These are phyloP conservation scores for Habrosyne pyritoides DNA, from an alignment of 2,888 invertebrate genomes.

Conservation along the genomic window DNA sequence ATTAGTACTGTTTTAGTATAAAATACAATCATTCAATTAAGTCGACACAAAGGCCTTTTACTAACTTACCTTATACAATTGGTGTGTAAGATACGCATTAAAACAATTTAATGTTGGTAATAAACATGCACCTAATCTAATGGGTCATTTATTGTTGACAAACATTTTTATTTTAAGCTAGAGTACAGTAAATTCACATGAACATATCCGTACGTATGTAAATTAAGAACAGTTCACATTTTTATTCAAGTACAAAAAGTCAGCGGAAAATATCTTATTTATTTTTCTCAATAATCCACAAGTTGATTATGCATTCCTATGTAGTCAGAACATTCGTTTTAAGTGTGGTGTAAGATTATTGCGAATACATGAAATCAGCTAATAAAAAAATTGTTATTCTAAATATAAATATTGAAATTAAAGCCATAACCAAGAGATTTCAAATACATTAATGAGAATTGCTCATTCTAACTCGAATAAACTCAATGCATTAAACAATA, in stretches of 20 bases:
- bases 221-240: neutral
- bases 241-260: neutral
- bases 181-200: neutral
- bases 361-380: neutral
- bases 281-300: neutral
- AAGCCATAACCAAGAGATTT: slow-evolving; percentile 58
- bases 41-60: neutral
- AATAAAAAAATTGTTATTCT: neutral
- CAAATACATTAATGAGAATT: slow-evolving; percentile 28
- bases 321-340: no score
- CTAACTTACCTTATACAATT: neutral
- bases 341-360: neutral
- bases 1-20: slow-evolving; percentile 39
- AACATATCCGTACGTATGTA: neutral
- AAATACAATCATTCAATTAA: neutral
- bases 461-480: slow-evolving; percentile 22
- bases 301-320: neutral
- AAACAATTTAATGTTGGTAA: neutral
- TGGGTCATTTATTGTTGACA: neutral
- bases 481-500: slow-evolving; percentile 2
- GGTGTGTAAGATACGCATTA: neutral
- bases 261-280: neutral
- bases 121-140: neutral
- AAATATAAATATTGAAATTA: slow-evolving; percentile 44
- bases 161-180: neutral